phyloP scores from a whole-genome alignment of 1,140 invertebrate species.

The Matsumurasca onukii region DNA sequence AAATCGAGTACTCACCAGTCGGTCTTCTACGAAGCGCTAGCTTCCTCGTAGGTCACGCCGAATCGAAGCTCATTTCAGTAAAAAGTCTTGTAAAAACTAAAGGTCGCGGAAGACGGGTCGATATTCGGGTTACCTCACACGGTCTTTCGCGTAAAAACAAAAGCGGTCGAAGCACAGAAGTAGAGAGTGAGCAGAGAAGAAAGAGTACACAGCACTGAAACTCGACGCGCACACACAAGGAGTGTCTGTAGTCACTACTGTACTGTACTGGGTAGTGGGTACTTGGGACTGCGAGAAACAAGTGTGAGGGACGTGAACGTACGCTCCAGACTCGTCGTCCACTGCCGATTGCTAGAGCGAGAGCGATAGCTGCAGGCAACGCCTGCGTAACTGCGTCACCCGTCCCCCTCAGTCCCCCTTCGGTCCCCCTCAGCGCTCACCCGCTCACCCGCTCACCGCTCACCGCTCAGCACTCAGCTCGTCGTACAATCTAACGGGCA shows the following conservation, averaged over 20 bases:
- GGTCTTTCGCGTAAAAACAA: constrained; percentile 4
- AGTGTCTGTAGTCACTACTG: neutral
- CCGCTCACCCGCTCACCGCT: neutral
- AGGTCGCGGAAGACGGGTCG: constrained; percentile 14
- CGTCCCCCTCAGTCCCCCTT: neutral
- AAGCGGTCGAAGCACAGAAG: neutral
- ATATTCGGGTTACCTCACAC: neutral
- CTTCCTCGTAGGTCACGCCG: constrained; percentile 13
- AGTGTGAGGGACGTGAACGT: neutral
- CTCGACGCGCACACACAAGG: neutral
- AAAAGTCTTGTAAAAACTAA: constrained; percentile 16
- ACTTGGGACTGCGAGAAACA: neutral
- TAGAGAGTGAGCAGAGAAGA: too few species aligned
- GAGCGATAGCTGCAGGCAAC: constrained; percentile 3
- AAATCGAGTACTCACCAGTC: constrained; percentile 12
- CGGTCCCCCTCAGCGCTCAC: neutral
- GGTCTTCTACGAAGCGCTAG: constrained; percentile 12
- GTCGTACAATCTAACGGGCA: too few species aligned
- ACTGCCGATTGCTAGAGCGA: neutral
- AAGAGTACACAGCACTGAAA: neutral
- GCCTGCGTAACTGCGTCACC: constrained; percentile 8
- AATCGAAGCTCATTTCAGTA: constrained; percentile 3
- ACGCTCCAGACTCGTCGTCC: neutral
- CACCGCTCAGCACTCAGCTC: neutral
- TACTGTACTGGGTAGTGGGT: too few species aligned